Base-by-base conservation (phyloP, 2,888 invertebrate species). In the Callinectes sapidus region DNA sequence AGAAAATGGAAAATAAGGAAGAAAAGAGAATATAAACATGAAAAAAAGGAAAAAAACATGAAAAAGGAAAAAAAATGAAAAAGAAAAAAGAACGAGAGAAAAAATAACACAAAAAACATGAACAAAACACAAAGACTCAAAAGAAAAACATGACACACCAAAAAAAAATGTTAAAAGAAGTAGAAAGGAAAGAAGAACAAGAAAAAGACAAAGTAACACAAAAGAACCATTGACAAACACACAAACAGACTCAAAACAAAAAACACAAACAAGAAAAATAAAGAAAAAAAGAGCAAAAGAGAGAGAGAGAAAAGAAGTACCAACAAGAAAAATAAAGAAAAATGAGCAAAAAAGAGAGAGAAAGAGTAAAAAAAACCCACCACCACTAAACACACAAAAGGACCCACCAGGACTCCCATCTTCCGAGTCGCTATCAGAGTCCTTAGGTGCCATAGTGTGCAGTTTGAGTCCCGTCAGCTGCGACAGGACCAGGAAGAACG, bases 401-500 rank as follows among this genome's bases (percentile, higher is more conserved):
- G 0, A 77, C 92, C 35, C 42, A 92, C 90, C 92, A 71, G 85
- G 71, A 66, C 18, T 87, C 54, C 3, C 92, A 23, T 87, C 66
- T 0, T 90, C 89, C 23, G 92, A 91, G 39, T 54, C 35, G 23
- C 81, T 87, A 42, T 93, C 93, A 14, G 92, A 91, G 66, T 94
- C 93, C 55, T 81, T 86, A 5, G 94, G 93, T 2, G 94, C 94
- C 42, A 92, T 91, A 16, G 42, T 66, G 91, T 96, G 94, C 2
- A 93, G 89, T 2, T 16, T 61, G 54, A 93, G 90, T 16, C 92
- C 95, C 96, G 94, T 96, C 95, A 16, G 95, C 95, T 89, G 95
- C 95, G 42, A 96, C 94, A 99, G 96, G 95, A 98, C 95, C 18
- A 96, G 95, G 95, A 97, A 97, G 95, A 98, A 96, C 89, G 96